Conservation (phyloP, 2,797 vertebrate species). For the Acridotheres tristis region DNA sequence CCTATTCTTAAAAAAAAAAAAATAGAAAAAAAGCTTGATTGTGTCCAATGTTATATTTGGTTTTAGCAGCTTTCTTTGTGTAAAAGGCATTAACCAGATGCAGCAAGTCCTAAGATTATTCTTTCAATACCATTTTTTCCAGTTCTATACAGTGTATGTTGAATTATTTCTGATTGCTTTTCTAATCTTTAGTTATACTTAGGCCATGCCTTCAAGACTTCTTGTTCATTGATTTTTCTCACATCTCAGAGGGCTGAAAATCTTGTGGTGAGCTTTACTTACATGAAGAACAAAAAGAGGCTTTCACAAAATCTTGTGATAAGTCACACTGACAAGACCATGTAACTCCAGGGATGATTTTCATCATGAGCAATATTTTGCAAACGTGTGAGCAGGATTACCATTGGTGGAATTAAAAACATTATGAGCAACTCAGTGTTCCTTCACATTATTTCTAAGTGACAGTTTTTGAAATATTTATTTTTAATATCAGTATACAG, state of each 20-base stretch:
- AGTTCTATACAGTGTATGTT: background rate
- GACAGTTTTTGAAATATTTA: background rate
- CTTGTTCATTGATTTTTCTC: background rate
- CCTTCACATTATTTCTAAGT: background rate
- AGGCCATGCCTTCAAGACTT: background rate
- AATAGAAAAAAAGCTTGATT: background rate
- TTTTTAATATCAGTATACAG: background rate
- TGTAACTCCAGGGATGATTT: background rate
- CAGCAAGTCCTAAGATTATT: background rate
- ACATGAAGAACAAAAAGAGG: background rate
- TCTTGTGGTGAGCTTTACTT: background rate
- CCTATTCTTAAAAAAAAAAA: background rate
- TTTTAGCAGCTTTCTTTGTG: background rate
- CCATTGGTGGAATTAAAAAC: background rate
- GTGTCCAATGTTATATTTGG: background rate
- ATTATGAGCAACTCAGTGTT: background rate
- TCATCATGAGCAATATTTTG: background rate
- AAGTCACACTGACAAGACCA: background rate
- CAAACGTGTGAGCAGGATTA: background rate
- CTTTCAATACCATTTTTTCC: background rate
- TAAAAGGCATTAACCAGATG: background rate
- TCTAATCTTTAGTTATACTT: background rate
- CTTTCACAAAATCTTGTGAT: background rate
- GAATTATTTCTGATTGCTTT: background rate
- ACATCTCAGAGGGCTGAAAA: background rate